A percentile compares a stretch with the other conserved stretches of the same genome.
These are phyloP conservation scores for Sprattus sprattus DNA, from an alignment of 2,113 vertebrate species.

Conservation along the genomic window DNA sequence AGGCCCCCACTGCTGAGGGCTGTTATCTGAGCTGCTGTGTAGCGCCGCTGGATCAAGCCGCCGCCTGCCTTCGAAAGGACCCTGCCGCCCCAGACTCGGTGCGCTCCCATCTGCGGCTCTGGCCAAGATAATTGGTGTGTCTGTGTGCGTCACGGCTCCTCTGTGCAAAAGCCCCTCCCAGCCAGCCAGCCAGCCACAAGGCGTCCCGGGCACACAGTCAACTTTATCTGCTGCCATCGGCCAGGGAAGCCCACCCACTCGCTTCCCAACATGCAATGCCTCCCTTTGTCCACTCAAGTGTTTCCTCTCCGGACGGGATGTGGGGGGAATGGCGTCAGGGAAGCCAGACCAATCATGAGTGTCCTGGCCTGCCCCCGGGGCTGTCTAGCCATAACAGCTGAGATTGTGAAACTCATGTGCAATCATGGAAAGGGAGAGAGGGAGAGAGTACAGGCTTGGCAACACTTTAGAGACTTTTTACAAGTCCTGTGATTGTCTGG, in stretches of 20 bases:
- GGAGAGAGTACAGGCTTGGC: slow-evolving; percentile 30
- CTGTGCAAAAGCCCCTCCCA: not conserved
- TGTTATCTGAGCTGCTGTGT: slow-evolving; percentile 13
- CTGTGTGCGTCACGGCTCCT: not conserved
- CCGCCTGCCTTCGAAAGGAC: not conserved
- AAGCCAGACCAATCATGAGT: slow-evolving; percentile 58
- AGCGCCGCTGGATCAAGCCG: slow-evolving; percentile 2
- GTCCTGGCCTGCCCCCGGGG: slow-evolving; percentile 48
- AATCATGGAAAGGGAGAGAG: slow-evolving; percentile 54
- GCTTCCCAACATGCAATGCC: slow-evolving; percentile 36
- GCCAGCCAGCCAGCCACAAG: not conserved
- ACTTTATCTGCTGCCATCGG: slow-evolving; percentile 41
- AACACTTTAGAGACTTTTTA: slow-evolving; percentile 47
- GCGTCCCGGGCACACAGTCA: slow-evolving; percentile 45
- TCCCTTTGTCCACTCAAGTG: slow-evolving; percentile 50
- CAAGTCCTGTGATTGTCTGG: slow-evolving; percentile 39
- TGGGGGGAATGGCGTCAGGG: slow-evolving; percentile 23
- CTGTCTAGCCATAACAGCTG: slow-evolving; percentile 65
- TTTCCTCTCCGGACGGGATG: slow-evolving; percentile 43
- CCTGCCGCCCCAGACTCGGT: not conserved
- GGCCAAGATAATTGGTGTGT: slow-evolving; percentile 21
- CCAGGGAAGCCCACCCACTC: slow-evolving; percentile 47
- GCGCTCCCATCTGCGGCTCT: not conserved
- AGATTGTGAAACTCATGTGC: slow-evolving; percentile 62
- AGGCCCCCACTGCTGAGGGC: not conserved